phyloP scores from a whole-genome alignment of 2,113 vertebrate genomes.

The Nyctereutes procyonoides region DNA sequence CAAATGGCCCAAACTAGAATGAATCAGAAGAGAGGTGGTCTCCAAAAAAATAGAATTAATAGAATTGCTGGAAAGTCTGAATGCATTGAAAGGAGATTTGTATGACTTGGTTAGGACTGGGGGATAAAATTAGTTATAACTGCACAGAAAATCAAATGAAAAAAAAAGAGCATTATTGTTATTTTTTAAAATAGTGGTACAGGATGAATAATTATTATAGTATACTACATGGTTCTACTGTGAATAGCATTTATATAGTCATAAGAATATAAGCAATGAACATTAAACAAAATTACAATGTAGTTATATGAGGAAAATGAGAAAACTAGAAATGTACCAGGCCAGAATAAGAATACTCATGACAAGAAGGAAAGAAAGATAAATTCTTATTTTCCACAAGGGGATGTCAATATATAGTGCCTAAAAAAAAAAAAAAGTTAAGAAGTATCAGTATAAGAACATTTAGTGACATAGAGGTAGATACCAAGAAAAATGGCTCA shows the following conservation, averaged over 20 bases:
- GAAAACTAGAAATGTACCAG: constrained; percentile 30
- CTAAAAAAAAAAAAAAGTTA: constrained; percentile 26
- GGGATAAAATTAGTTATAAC: neutral
- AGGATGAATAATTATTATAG: constrained; percentile 10
- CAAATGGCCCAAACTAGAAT: neutral
- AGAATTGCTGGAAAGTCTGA: neutral
- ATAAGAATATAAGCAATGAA: neutral
- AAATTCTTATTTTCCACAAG: constrained; percentile 37
- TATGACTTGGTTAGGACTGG: neutral
- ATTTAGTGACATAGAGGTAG: neutral
- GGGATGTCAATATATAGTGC: neutral
- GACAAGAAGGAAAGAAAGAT: neutral
- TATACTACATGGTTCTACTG: neutral
- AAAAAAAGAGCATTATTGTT: constrained; percentile 7
- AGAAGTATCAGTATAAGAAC: neutral
- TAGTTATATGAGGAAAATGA: constrained; percentile 42
- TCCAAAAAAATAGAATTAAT: neutral
- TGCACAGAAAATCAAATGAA: constrained; percentile 46
- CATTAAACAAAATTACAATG: constrained; percentile 46
- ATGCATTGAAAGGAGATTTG: neutral
- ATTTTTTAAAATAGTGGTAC: neutral
- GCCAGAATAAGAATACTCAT: constrained; percentile 24
- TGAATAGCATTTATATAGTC: neutral
- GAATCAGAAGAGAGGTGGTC: neutral
- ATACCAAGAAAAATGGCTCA: neutral